Evolutionary conservation across 1,140 invertebrate genomes (phyloP), one percentile per base, ranked within the genome.

Genomic region (Heliconius himera): DNA sequence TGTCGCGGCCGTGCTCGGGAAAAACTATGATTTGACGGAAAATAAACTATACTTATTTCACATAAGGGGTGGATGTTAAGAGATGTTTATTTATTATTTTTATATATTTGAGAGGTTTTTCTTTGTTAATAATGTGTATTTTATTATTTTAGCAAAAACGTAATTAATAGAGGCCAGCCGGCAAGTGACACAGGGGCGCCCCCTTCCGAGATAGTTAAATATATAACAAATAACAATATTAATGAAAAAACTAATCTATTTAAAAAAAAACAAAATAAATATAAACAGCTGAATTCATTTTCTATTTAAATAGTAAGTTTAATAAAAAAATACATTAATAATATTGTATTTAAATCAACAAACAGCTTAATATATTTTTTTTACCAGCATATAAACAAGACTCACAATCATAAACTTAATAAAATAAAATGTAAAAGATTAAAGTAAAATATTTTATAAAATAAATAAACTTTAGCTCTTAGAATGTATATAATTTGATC

Each of bases 1-100:
- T 93, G 91, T 81, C 70, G 41, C 38, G 66, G 86, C 90, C 87
- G 76, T 56, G 54, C 73, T 75, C 72, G 74, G 46, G 73, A 77
- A 79, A 75, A 79, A 70, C 70, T 73, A 54, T 41, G 20, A 46
- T 38, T 66, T 66, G 46, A 56, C 33, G 46, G 41, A 51, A 75
- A 79, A 71, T 38, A 75, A 75, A 75, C 54, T 66, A 60, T 66
- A 41, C 16, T 16, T 75, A 26, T 75, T 66, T 16, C 26, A 66
- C 13, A 29, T 66, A 26, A n/a, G n/a, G n/a, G n/a, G 22, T 60
- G 13, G 22, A 29, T 26, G 29, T 66, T 66, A 66, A 3, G 0
- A 56, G 0, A 9, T 56, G 54, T 22, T 56, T 22, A 56, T 5
- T 56, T 56, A 22, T 56, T 4, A 54, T 8, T 36, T 36, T 18